Evolutionary conservation across 2,888 invertebrate species (phyloP), one percentile per base, ranked within the genome.

Genomic region (Stictocephala bisonia): DNA sequence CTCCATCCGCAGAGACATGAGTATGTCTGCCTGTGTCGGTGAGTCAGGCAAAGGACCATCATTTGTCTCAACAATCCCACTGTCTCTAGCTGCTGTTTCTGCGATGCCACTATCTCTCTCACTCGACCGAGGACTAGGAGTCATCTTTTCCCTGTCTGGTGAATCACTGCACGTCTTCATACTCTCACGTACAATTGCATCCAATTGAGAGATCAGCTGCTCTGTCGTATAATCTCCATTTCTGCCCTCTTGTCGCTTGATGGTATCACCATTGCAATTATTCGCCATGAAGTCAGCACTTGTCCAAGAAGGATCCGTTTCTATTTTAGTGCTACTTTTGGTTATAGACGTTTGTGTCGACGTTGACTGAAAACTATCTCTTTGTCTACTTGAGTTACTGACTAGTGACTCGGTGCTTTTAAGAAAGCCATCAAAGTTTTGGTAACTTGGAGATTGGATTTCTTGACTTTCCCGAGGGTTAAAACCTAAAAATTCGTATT

Each of bases 1-100:
- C 71, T 85, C 84, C 58, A 83, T 82, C 73, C 83, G 82, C 58
- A 84, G 78, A 20, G 71, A 81, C 48, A 24, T 50, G 11, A 50
- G 60, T 22, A 40, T 24, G n/a, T 74, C 68, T 2, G 51, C 41
- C 31, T 74, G 64, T 18, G 31, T 26, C 18, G 35, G 40, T 27
- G 48, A 44, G 9, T 75, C 72, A 24, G 72, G 53, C 26, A 74
- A 40, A 7, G 76, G 76, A 13, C 29, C 31, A 9, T 29, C 29
- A 1, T 31, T 56, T 27, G 27, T 56, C 29, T 56, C 56, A 2
- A 2, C 51, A 2, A 56, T 56, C 15, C 50, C 58, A 58, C 71
- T 71, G 50, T 71, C 64, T 35, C 71, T 71, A 20, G 20, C 56
- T 7, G 66, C 67, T 22, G 67, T 66, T n/a, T 41, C 44, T 18